A percentile compares a stretch with the other conserved stretches of the same genome.
These are phyloP conservation scores for Scomber japonicus DNA, from an alignment of 2,113 vertebrate genomes.

Conservation along the genomic window DNA sequence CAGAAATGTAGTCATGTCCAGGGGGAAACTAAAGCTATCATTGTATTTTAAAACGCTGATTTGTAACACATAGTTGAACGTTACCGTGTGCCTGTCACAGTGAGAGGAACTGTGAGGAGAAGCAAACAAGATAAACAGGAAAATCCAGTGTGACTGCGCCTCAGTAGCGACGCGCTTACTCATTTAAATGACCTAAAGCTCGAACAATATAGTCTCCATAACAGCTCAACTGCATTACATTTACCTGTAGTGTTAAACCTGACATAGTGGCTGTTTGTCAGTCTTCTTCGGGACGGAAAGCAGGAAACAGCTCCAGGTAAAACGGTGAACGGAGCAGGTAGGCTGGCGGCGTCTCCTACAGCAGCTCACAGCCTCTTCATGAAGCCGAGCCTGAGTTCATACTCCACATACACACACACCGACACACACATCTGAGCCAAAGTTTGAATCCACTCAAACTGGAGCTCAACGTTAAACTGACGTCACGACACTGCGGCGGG, in stretches of 20 bases:
- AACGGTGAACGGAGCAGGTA: background rate
- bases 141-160: constrained; percentile 44
- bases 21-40: too few species aligned
- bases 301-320: background rate
- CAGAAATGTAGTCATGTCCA: too few species aligned
- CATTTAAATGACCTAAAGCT: background rate
- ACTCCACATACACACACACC: constrained; percentile 24
- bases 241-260: constrained; percentile 69
- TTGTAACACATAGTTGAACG: background rate
- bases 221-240: background rate
- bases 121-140: constrained; percentile 69
- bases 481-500: constrained; percentile 18
- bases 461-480: background rate
- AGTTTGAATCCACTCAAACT: constrained; percentile 55
- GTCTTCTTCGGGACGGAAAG: background rate
- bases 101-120: constrained; percentile 12
- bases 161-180: background rate
- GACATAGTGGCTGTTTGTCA: constrained; percentile 63
- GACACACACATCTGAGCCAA: constrained; percentile 23
- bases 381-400: background rate
- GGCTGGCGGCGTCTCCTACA: background rate
- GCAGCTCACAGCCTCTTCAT: background rate
- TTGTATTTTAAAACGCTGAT: too few species aligned
- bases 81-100: background rate
- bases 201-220: background rate